A percentile compares a stretch with the other conserved stretches of the same genome.
These are phyloP conservation scores for Buceros bicornis DNA, from an alignment of 2,797 vertebrate genomes.

Conservation along the genomic window DNA sequence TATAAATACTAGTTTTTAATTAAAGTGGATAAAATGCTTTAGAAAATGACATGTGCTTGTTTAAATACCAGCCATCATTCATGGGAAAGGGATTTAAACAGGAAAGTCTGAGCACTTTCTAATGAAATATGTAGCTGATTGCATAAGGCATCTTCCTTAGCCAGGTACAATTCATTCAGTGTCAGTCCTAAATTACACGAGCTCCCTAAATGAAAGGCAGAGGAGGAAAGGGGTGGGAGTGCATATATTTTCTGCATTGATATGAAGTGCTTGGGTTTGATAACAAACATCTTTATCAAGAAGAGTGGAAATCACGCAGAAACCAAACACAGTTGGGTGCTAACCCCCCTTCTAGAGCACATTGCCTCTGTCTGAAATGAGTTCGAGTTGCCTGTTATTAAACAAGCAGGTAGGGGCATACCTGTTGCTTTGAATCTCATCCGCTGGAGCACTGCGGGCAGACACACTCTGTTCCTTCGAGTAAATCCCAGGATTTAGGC, in stretches of 20 bases:
- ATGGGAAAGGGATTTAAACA: not conserved
- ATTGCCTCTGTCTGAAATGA: rapidly evolving
- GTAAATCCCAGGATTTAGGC: not conserved
- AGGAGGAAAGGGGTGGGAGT: not conserved
- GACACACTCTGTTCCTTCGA: not conserved
- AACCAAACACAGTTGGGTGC: not conserved
- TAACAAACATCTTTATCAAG: not conserved
- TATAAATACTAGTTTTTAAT: conserved; percentile 36
- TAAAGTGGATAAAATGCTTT: not conserved
- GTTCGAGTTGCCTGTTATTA: not conserved
- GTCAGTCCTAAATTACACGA: not conserved
- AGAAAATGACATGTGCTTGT: not conserved
- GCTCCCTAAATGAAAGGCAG: not conserved
- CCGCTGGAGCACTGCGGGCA: not conserved
- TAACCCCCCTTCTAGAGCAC: not conserved
- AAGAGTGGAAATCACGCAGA: not conserved
- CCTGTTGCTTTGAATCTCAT: not conserved
- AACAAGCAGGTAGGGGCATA: not conserved
- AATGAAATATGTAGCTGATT: not conserved
- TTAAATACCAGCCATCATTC: conserved; percentile 23
- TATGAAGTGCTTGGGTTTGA: not conserved
- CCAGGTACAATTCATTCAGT: not conserved
- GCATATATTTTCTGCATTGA: rapidly evolving
- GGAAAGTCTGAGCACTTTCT: not conserved
- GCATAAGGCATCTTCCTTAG: not conserved